phyloP scores from a whole-genome alignment of 2,797 vertebrate genomes.

The Microctenopoma steveboyesi region DNA sequence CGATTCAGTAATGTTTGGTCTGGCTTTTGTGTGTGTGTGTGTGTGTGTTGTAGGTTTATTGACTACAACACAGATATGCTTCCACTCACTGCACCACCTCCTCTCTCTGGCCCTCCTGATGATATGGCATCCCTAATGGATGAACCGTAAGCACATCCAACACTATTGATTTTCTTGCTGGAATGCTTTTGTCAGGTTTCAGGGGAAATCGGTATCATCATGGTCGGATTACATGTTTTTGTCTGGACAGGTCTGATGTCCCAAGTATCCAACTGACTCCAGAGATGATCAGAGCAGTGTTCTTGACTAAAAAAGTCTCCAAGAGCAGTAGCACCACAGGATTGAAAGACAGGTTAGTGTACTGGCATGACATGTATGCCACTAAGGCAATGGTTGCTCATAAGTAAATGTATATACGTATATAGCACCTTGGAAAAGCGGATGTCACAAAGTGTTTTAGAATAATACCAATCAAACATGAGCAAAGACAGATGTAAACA shows the following conservation, averaged over 20 bases:
- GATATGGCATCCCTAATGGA: slow-evolving; percentile 53
- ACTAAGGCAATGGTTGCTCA: not conserved
- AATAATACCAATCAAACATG: too few relatives aligned
- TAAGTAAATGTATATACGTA: too few relatives aligned
- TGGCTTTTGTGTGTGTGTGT: slow-evolving; percentile 31
- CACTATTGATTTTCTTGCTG: not conserved
- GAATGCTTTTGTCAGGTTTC: not conserved
- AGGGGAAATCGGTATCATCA: not conserved
- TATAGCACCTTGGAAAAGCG: too few relatives aligned
- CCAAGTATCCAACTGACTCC: slow-evolving; percentile 69
- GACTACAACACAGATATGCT: slow-evolving; percentile 70
- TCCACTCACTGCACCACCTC: slow-evolving; percentile 64
- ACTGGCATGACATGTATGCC: not conserved
- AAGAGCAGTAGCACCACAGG: slow-evolving; percentile 28
- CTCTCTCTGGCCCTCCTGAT: slow-evolving; percentile 62
- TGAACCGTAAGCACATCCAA: slow-evolving; percentile 62
- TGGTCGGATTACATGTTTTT: slow-evolving; percentile 10
- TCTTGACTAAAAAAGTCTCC: slow-evolving; percentile 55
- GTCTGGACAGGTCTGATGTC: slow-evolving; percentile 58
- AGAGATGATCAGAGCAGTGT: slow-evolving; percentile 78
- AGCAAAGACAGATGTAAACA: slow-evolving; percentile 5
- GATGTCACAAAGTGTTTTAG: too few relatives aligned
- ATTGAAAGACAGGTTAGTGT: slow-evolving; percentile 35
- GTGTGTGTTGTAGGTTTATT: slow-evolving; percentile 67
- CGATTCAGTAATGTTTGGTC: slow-evolving; percentile 23